Percentiles rank a stretch among this genome's conserved stretches.
Conservation (phyloP, 1,140 invertebrate genomes). For the Manduca sexta region DNA sequence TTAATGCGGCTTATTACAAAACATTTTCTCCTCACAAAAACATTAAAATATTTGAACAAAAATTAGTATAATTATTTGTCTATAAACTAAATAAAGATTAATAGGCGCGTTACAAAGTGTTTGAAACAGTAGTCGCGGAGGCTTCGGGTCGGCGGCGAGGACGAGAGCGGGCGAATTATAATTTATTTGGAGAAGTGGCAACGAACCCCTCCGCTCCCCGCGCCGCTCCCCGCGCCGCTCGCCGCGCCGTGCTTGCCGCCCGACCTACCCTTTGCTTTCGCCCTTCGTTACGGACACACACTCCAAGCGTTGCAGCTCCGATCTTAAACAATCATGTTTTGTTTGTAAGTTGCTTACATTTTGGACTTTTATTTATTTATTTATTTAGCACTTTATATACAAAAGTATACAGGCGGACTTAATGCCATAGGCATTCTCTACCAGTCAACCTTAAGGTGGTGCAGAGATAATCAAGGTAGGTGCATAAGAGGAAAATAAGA, state of each 20-base stretch:
- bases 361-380: neutral
- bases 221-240: constrained; percentile 28
- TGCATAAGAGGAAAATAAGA: too few species aligned
- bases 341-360: neutral
- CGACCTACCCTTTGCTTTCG: constrained; percentile 72
- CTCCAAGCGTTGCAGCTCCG: constrained; percentile 45
- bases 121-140: constrained; percentile 49
- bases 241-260: constrained; percentile 22
- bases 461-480: too few species aligned
- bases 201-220: constrained; percentile 41
- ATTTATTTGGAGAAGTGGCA: constrained; percentile 73
- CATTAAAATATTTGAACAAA: neutral
- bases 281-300: constrained; percentile 64
- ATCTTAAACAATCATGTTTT: constrained; percentile 13
- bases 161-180: constrained; percentile 63
- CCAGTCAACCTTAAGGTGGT: too few species aligned
- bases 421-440: too few species aligned
- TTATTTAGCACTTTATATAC: too few species aligned
- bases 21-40: neutral
- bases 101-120: constrained; percentile 28
- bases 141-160: constrained; percentile 27
- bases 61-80: neutral
- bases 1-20: neutral
- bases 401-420: too few species aligned
- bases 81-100: constrained; percentile 30